Base-by-base conservation (phyloP, 1,140 invertebrate genomes). In the Andrena cerasifolii region DNA sequence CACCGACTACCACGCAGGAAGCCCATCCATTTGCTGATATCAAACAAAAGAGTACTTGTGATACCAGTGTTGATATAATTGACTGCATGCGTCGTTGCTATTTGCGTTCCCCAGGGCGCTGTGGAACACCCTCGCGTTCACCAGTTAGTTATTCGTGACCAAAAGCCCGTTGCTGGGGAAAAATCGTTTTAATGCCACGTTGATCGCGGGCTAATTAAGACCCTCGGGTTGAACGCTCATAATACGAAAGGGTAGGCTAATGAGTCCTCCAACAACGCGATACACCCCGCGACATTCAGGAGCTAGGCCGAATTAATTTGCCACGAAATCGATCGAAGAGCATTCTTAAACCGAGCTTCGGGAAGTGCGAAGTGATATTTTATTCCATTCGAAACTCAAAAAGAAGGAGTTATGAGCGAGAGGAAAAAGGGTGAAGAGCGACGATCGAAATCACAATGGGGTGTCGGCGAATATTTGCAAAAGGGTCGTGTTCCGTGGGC, bases 401-500 rank as follows among this genome's bases (percentile, higher is more conserved):
- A 21, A 24, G 24, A 36, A 33, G 31, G 21, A 14, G 14, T 6
- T 5, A 28, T 28, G 18, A 45, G 16, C 14, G 21, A 36, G 45
- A n/a, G n/a, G n/a, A 5, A 40, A 40, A 40, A 40, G 10, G 36
- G 36, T 40, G 10, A 5, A 40, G 36, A n/a, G 3, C n/a, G 26
- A 28, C 3, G 21, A 58, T 49, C 12, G 53, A 59, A 67, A 59
- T 70, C 31, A 76, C 65, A 47, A 68, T 24, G 63, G 24, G 65
- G 53, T 70, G 56, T 76, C 65, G 54, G 1, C 24, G 74, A 45
- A 66, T 70, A 79, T 79, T 79, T 47, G 49, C 51, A 12, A 3
- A 56, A 47, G 63, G 43, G 10, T 24, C 54, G 33, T 28, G 71
- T 54, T 47, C 45, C 72, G 36, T 61, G 33, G n/a, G 36, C 28